A percentile compares a stretch with the other conserved stretches of the same genome.
phyloP scores from a whole-genome alignment of 2,888 invertebrate species.

The Therioaphis trifolii region DNA sequence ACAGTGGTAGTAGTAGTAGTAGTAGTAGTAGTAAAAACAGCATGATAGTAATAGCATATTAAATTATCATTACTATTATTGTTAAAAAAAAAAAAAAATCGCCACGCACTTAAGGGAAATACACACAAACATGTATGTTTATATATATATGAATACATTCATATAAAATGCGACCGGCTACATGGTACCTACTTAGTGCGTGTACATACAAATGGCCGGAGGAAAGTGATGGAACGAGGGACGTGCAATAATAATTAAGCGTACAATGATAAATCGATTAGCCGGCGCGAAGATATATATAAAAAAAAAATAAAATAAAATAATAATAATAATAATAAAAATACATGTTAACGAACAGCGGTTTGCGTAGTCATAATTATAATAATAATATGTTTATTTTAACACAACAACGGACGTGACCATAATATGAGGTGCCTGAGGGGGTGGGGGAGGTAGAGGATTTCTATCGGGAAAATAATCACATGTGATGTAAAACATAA shows the following conservation, averaged over 20 bases:
- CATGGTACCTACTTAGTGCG: neutral
- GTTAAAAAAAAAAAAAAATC: neutral
- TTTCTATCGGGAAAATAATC: neutral
- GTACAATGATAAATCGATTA: slow-evolving; percentile 28
- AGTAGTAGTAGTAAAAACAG: neutral
- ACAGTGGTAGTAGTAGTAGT: neutral
- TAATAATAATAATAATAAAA: slow-evolving; percentile 15
- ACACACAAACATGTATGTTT: neutral
- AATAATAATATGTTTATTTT: slow-evolving; percentile 13
- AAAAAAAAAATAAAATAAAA: slow-evolving; percentile 7
- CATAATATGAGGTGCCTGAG: slow-evolving; percentile 25
- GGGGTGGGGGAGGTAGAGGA: neutral
- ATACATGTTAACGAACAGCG: slow-evolving; percentile 31
- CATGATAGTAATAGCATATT: too few relatives aligned
- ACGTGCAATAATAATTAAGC: slow-evolving; percentile 12
- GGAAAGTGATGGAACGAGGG: slow-evolving; percentile 4
- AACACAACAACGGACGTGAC: slow-evolving; percentile 25
- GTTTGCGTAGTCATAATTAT: neutral
- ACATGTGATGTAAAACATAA: neutral
- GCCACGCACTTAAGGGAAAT: neutral
- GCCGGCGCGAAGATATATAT: slow-evolving; percentile 1
- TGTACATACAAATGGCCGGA: slow-evolving; percentile 4
- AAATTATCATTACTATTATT: neutral
- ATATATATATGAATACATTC: too few relatives aligned
- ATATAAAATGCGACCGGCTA: slow-evolving; percentile 3